Evolutionary conservation across 1,140 invertebrate species (phyloP), one percentile per base, ranked within the genome.

Genomic region (Pogonognathellus flavescens): DNA sequence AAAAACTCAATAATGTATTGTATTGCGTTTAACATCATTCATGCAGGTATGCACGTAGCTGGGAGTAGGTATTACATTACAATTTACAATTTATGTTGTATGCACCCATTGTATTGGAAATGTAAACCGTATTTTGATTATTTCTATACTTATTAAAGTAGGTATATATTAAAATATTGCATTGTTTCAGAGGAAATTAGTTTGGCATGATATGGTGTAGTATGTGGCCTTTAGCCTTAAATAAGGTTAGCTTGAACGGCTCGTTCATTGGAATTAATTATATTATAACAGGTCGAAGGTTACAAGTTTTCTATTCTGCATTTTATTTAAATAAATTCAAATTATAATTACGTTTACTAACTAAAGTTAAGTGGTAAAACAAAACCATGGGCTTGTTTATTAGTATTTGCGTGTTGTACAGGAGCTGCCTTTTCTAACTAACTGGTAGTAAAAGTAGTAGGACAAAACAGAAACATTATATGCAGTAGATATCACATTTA

Each of bases 261-360:
- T 66, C 70, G 14, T 20, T 66, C 70, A 76, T 76, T 76, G 25
- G 41, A 25, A 76, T 76, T 76, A 50, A 76, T 76, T 76, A 76
- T 76, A 49, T 1, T 41, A 76, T 76, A 49, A 9, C 31, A 76
- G 70, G 70, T 76, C 70, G 70, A 76, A 76, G 70, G 70, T 76
- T 76, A 57, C 11, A 57, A 31, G 70, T 31, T 50, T n/a, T 66
- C 25, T 66, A 50, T 49, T n/a, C n/a, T 49, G 66, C 25, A 70
- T 76, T 76, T 41, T 76, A 76, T 31, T 18, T 76, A 14, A 76
- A 49, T 76, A 41, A 41, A 31, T 49, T 25, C 49, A 76, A 66
- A 66, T 76, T 41, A 9, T n/a, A n/a, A 31, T 76, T 41, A 25
- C 70, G 16, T 25, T 76, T 41, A 31, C 62, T 66, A 66, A 9